Percentiles rank a stretch among this genome's conserved stretches.
Evolutionary conservation across 2,113 vertebrate genomes (phyloP).

Genomic region (Acrocephalus kingi): DNA sequence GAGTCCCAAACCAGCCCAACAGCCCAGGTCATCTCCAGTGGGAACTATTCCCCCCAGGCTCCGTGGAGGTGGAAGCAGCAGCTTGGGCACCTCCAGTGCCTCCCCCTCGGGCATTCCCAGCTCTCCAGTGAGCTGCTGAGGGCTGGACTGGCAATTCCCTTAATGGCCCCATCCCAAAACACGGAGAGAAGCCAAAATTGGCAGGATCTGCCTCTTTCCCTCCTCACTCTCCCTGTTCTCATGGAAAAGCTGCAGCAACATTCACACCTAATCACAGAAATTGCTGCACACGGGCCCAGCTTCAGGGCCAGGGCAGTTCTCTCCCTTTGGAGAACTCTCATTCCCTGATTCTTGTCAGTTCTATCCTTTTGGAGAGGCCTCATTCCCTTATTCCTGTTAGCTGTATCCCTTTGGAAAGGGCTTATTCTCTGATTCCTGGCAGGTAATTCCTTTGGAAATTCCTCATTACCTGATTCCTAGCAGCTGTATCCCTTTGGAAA

Average conservation of each 20-base stretch:
- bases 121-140: accelerated
- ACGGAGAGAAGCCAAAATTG: accelerated
- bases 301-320: neutral
- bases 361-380: neutral
- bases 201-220: neutral
- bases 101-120: neutral
- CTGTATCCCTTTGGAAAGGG: accelerated
- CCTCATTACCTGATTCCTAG: neutral
- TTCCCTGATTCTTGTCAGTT: neutral
- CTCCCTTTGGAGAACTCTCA: neutral
- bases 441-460: neutral
- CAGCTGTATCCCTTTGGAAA: accelerated
- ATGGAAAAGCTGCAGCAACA: slow-evolving; percentile 17
- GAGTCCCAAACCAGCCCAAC: neutral
- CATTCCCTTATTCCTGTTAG: neutral
- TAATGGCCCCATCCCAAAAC: neutral
- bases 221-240: neutral
- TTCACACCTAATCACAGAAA: neutral
- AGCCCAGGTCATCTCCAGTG: accelerated
- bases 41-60: neutral
- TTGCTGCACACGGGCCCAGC: neutral
- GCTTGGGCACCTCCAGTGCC: neutral
- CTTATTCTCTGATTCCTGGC: neutral
- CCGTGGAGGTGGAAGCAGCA: neutral
- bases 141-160: neutral